These are phyloP conservation scores for Echinops telfairi DNA, from an alignment of 2,113 vertebrate genomes.

Conservation along the genomic window DNA sequence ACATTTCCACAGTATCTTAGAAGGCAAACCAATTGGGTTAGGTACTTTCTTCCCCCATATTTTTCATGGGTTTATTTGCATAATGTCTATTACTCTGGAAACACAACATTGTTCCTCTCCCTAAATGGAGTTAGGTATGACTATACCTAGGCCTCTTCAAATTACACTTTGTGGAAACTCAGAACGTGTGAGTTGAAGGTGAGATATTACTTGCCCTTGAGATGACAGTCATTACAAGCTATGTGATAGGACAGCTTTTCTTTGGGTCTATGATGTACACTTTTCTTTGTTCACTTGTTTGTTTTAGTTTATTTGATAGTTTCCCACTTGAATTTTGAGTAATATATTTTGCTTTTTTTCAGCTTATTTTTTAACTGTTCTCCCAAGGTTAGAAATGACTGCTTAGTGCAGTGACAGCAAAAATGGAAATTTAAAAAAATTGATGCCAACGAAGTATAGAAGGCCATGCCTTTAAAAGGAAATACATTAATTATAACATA, in stretches of 20 bases:
- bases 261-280: background rate
- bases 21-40: background rate
- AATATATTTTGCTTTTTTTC: background rate
- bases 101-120: background rate
- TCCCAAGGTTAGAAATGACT: background rate
- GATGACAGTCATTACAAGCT: background rate
- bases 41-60: background rate
- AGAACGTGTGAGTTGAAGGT: background rate
- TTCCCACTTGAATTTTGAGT: background rate
- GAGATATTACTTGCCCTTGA: background rate
- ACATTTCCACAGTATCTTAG: background rate
- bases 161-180: background rate
- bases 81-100: background rate
- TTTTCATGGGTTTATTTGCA: background rate
- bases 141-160: background rate
- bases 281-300: background rate
- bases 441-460: background rate
- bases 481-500: background rate
- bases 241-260: background rate
- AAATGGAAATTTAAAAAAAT: slow-evolving; percentile 5
- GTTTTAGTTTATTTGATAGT: no score
- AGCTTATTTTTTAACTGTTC: background rate
- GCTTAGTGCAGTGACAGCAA: background rate
- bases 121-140: background rate
- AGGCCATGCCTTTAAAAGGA: background rate